A percentile compares a stretch with the other conserved stretches of the same genome.
Evolutionary conservation across 2,888 invertebrate genomes (phyloP).

Genomic region (Ctena decussata): DNA sequence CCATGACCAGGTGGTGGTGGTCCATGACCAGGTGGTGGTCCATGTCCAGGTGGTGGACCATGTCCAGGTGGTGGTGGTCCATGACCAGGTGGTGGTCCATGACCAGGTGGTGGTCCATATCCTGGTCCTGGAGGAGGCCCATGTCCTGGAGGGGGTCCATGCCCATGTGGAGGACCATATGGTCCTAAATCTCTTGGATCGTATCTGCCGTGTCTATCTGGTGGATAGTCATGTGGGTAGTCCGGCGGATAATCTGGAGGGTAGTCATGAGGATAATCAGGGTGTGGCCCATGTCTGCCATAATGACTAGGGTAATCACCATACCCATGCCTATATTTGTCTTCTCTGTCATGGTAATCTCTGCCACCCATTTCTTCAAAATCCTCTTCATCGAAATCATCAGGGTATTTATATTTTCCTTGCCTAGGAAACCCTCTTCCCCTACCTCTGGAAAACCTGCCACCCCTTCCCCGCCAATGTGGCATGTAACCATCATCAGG

Average conservation of each 20-base stretch:
- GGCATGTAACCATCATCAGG: background rate
- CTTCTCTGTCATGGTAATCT: background rate
- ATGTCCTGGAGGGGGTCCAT: background rate
- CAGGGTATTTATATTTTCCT: slow-evolving; percentile 61
- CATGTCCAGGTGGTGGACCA: background rate
- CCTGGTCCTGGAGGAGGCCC: slow-evolving; percentile 4
- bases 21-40: slow-evolving; percentile 11
- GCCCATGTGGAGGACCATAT: background rate
- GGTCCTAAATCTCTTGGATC: background rate
- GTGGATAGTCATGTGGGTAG: background rate
- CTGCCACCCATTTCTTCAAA: slow-evolving; percentile 50
- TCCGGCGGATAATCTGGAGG: background rate
- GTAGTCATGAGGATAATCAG: background rate
- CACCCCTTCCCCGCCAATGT: background rate
- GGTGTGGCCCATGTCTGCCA: background rate
- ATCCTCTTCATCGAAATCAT: slow-evolving; percentile 67
- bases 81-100: background rate
- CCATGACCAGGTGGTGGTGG: slow-evolving; percentile 22
- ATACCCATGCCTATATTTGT: slow-evolving; percentile 1
- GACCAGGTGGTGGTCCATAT: slow-evolving; percentile 18
- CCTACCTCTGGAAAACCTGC: slow-evolving; percentile 28
- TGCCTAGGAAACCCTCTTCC: slow-evolving; percentile 24
- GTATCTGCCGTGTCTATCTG: background rate
- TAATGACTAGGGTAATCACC: background rate
- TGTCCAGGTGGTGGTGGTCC: background rate